Base-by-base conservation (phyloP, 37 sponge, comb jelly and placozoan genomes). In the Cliona cf. orientalis region DNA sequence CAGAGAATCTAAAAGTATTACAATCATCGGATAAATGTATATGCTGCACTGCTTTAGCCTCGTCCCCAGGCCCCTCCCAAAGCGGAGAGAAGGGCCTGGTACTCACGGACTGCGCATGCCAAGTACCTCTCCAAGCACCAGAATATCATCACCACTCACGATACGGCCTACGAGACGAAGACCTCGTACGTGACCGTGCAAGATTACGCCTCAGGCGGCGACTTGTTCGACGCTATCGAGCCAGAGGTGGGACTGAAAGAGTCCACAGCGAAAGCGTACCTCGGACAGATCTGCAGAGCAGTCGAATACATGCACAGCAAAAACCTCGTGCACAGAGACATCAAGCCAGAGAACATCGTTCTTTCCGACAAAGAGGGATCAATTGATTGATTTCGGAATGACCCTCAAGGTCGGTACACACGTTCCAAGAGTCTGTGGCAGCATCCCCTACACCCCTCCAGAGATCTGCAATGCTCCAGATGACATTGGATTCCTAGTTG, bases 361-460 rank as follows among this genome's bases (percentile, higher is more conserved):
- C 78, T 96, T n/a, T 79, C 78, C 22, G 94, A 93, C 74, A 78
- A 77, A 76, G 80, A 81, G 2, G 89, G 89, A 1, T 60, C 74
- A 92, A 62, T 70, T 96, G 42, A 96, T 96, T 57, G 97, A 96
- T 66, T 96, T 96, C 55, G 97, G 97, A 19, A 93, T 96, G 94
- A 96, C 97, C n/a, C 89, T 93, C 6, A 83, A 94, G 34, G 77
- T 84, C 9, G 97, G 97, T 3, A 82, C 91, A 5, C 92, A 93
- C 69, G 88, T 96, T 3, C 80, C 89, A 23, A 65, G 83, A 31
- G 91, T 96, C 42, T 91, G 97, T 77, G 97, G 97, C 25, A 91
- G 91, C 70, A 93, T 96, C 76, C 97, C 97, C 11, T 96, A 96
- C 89, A 96, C 97, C 34, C 89, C 97, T 22, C 97, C 97, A 3